Percentiles rank a stretch among this genome's conserved stretches.
Evolutionary conservation across 1,140 invertebrate genomes (phyloP).

Genomic region (Asobara japonica): DNA sequence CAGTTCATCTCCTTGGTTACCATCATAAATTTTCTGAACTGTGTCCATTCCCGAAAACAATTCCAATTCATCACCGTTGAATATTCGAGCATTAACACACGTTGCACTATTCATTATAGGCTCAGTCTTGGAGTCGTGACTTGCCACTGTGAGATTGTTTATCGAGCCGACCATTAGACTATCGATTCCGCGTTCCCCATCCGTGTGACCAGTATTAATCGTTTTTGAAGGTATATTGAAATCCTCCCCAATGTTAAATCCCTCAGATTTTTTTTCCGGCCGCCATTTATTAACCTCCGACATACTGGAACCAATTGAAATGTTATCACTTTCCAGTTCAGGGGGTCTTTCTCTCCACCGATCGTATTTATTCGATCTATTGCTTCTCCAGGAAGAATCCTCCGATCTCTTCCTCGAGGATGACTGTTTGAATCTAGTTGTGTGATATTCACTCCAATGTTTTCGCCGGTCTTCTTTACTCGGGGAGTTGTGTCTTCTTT

Average conservation of each 20-base stretch:
- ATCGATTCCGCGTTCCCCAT: constrained; percentile 13
- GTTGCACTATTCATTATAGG: neutral
- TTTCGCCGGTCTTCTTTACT: constrained; percentile 35
- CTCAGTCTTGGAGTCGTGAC: neutral
- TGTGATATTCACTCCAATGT: neutral
- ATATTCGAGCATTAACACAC: constrained; percentile 17
- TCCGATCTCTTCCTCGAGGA: neutral
- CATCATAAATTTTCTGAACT: neutral
- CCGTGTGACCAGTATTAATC: neutral
- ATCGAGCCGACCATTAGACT: neutral
- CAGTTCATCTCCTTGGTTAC: neutral
- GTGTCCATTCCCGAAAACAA: constrained; percentile 21
- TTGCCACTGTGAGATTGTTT: constrained; percentile 5
- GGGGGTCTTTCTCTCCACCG: constrained; percentile 18
- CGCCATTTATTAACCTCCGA: neutral
- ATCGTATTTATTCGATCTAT: constrained; percentile 16
- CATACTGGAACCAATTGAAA: neutral
- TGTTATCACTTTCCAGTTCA: constrained; percentile 6
- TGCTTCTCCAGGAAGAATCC: constrained; percentile 2
- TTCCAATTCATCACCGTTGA: constrained; percentile 30
- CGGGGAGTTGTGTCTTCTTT: constrained; percentile 8
- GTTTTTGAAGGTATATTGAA: neutral
- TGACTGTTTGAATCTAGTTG: neutral
- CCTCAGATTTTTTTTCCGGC: neutral
- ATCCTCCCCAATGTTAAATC: neutral